Evolutionary conservation across 2,888 invertebrate genomes (phyloP).

Genomic region (Polietes domitor): DNA sequence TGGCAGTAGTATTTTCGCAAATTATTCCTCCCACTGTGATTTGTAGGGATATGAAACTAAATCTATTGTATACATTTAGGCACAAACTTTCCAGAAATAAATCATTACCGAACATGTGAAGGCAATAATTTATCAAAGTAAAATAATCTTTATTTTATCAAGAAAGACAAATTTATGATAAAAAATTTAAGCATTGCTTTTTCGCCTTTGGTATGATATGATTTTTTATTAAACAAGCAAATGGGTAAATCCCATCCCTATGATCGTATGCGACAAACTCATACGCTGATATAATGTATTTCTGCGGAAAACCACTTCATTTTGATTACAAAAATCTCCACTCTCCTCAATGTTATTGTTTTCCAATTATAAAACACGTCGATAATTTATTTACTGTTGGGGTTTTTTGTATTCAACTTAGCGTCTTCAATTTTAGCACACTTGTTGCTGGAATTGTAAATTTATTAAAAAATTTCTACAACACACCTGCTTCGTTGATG

Average conservation of each 20-base stretch:
- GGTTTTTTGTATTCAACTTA: constrained; percentile 1
- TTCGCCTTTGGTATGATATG: neutral
- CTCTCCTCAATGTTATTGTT: neutral
- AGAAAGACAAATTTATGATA: constrained; percentile 18
- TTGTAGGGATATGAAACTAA: neutral
- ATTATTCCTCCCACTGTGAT: neutral
- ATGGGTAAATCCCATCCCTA: too few species aligned
- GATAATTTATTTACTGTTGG: constrained; percentile 4
- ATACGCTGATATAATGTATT: neutral
- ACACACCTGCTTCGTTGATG: constrained; percentile 49
- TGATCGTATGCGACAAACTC: too few species aligned
- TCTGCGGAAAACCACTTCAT: constrained; percentile 5
- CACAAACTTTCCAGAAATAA: neutral
- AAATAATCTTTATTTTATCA: constrained; percentile 24
- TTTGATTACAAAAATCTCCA: neutral
- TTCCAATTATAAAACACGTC: neutral
- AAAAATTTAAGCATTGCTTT: neutral
- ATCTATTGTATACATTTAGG: constrained; percentile 11
- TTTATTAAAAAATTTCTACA: constrained; percentile 4
- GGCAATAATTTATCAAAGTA: constrained; percentile 26
- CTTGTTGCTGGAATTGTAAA: neutral
- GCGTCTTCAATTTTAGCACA: neutral
- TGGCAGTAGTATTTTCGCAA: neutral
- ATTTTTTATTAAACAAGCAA: too few species aligned
- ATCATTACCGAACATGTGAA: constrained; percentile 6